Percentiles rank a stretch among this genome's conserved stretches.
Evolutionary conservation across 2,888 invertebrate genomes (phyloP).

Genomic region (Argynnis bischoffii): DNA sequence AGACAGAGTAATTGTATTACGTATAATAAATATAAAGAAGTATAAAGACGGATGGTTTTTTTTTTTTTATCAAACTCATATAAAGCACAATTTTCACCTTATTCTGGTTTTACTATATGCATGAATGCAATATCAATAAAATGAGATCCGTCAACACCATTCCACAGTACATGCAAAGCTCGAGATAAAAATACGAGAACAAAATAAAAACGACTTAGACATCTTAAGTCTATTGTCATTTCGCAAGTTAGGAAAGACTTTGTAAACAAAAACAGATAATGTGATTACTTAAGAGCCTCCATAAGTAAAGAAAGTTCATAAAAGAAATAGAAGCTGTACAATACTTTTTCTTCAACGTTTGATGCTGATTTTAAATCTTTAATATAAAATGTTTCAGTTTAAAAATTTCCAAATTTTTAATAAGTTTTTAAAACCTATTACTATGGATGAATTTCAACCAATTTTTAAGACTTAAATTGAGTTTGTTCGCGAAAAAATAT

Average conservation of each 20-base stretch:
- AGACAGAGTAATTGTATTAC: too few species aligned
- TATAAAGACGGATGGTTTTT: too few species aligned
- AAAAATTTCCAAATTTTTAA: too few species aligned
- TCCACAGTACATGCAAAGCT: conserved; percentile 6
- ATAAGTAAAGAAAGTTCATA: conserved; percentile 35
- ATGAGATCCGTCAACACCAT: not conserved
- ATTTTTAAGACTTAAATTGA: too few species aligned
- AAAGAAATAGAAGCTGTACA: conserved; percentile 27
- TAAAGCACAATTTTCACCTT: too few species aligned
- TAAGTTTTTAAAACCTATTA: too few species aligned
- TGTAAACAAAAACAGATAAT: conserved; percentile 41
- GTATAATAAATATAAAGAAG: too few species aligned
- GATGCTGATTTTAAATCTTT: conserved; percentile 11
- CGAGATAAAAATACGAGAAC: conserved; percentile 21
- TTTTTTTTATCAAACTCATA: too few species aligned
- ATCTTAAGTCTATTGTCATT: conserved; percentile 33
- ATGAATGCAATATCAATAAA: not conserved
- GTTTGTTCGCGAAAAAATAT: too few species aligned
- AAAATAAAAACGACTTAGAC: conserved; percentile 21
- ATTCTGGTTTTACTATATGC: too few species aligned
- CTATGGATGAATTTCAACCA: too few species aligned
- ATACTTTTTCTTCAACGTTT: conserved; percentile 25
- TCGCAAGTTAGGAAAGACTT: conserved; percentile 37
- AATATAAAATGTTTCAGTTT: not conserved
- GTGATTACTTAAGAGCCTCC: conserved; percentile 37